Conservation (phyloP, 2,888 invertebrate genomes). For the Agrochola litura region DNA sequence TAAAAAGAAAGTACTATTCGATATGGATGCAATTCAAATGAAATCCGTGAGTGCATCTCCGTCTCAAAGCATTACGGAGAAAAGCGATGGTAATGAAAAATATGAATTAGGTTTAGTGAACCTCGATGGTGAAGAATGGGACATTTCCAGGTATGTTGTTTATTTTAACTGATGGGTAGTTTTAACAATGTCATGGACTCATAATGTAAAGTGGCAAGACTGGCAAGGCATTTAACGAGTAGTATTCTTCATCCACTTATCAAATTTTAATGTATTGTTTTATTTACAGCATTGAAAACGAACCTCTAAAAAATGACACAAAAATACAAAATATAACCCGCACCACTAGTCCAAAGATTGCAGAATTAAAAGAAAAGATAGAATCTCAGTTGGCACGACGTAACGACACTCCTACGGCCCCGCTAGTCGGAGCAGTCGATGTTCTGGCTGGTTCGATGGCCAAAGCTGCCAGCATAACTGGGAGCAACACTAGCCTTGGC, state of each 20-base stretch:
- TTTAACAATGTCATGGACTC: background rate
- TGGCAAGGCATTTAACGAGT: background rate
- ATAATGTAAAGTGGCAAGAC: background rate
- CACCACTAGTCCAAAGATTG: slow-evolving; percentile 89
- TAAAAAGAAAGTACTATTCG: slow-evolving; percentile 92
- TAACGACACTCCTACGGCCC: slow-evolving; percentile 79
- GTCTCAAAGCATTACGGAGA: slow-evolving; percentile 87
- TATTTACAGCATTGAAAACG: slow-evolving; percentile 86
- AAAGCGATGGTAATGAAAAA: slow-evolving; percentile 81
- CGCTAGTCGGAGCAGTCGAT: slow-evolving; percentile 82
- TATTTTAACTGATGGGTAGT: background rate
- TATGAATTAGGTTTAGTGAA: slow-evolving; percentile 83
- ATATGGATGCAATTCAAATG: slow-evolving; percentile 90
- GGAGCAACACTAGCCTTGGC: slow-evolving; percentile 87
- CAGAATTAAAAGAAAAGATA: slow-evolving; percentile 89
- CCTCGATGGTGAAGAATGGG: slow-evolving; percentile 89
- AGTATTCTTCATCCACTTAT: background rate
- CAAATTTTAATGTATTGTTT: slow-evolving; percentile 41
- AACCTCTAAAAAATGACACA: slow-evolving; percentile 78
- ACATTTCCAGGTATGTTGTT: slow-evolving; percentile 86
- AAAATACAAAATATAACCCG: slow-evolving; percentile 85
- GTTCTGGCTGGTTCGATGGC: slow-evolving; percentile 76
- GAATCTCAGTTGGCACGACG: slow-evolving; percentile 88
- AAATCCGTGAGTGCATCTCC: slow-evolving; percentile 89
- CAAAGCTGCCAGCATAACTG: slow-evolving; percentile 80